phyloP scores from a whole-genome alignment of 2,797 vertebrate species.

The Mormyrops attenuatus region DNA sequence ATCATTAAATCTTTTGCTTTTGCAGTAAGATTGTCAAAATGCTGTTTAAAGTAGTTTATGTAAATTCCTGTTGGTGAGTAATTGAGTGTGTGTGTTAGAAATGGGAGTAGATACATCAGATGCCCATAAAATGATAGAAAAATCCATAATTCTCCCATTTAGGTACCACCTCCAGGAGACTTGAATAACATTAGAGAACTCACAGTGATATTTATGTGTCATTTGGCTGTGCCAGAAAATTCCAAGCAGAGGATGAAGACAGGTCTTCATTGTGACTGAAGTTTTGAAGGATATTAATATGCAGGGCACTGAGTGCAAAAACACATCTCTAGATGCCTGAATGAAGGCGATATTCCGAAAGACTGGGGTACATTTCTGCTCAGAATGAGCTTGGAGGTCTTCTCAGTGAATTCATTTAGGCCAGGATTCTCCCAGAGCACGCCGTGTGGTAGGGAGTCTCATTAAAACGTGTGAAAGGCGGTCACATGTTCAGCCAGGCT shows the following conservation, averaged over 20 bases:
- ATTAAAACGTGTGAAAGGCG: constrained; percentile 11
- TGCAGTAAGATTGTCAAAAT: background rate
- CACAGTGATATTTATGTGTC: background rate
- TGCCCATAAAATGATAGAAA: background rate
- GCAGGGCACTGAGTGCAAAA: background rate
- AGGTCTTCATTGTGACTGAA: background rate
- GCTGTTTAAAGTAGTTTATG: background rate
- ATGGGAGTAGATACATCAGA: background rate
- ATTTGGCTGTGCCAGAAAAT: background rate
- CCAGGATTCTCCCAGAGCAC: background rate
- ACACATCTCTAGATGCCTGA: background rate
- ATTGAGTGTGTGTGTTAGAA: background rate
- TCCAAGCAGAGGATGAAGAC: background rate
- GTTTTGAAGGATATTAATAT: background rate
- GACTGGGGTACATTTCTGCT: background rate
- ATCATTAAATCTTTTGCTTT: background rate
- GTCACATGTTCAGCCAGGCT: background rate
- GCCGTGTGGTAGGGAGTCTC: background rate
- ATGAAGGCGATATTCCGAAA: background rate
- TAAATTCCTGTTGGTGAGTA: background rate
- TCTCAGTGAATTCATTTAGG: background rate
- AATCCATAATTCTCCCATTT: background rate
- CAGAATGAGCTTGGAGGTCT: background rate
- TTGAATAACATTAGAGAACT: background rate
- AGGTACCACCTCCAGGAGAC: background rate